Evolutionary conservation across 2,797 vertebrate species (phyloP).

Genomic region (Toxotes lorentzi): DNA sequence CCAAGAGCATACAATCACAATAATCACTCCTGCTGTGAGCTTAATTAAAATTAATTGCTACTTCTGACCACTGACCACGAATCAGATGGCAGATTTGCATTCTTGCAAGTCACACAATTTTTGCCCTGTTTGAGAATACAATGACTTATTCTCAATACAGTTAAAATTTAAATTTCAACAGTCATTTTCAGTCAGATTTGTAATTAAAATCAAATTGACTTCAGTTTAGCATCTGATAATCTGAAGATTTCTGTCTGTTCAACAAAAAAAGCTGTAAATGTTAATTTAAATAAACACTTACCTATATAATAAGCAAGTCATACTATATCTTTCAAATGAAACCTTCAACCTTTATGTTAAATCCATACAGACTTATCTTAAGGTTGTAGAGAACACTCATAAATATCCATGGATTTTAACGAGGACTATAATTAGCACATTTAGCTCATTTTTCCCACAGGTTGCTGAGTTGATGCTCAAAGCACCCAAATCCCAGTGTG

Average conservation of each 20-base stretch:
- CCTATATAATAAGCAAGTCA: neutral
- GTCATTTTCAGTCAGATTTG: neutral
- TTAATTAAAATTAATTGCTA: slow-evolving; percentile 71
- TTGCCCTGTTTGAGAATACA: slow-evolving; percentile 10
- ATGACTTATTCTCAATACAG: neutral
- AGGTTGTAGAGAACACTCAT: slow-evolving; percentile 31
- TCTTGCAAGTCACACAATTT: slow-evolving; percentile 23
- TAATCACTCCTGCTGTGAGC: slow-evolving; percentile 68
- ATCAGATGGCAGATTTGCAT: slow-evolving; percentile 39
- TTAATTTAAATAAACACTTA: neutral
- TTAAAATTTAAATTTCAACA: neutral
- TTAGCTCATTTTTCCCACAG: slow-evolving; percentile 61
- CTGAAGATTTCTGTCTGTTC: neutral
- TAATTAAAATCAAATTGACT: neutral
- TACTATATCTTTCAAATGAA: neutral
- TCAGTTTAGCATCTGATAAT: neutral
- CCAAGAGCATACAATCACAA: slow-evolving; percentile 70
- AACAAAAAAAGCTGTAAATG: neutral
- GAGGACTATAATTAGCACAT: slow-evolving; percentile 56
- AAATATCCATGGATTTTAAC: slow-evolving; percentile 64
- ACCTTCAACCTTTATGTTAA: neutral
- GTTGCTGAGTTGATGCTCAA: slow-evolving; percentile 39
- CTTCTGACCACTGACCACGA: slow-evolving; percentile 55
- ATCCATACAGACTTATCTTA: slow-evolving; percentile 14
- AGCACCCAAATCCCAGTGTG: slow-evolving; percentile 26